Base-by-base conservation (phyloP, 2,888 invertebrate genomes). In the Archips xylosteana region DNA sequence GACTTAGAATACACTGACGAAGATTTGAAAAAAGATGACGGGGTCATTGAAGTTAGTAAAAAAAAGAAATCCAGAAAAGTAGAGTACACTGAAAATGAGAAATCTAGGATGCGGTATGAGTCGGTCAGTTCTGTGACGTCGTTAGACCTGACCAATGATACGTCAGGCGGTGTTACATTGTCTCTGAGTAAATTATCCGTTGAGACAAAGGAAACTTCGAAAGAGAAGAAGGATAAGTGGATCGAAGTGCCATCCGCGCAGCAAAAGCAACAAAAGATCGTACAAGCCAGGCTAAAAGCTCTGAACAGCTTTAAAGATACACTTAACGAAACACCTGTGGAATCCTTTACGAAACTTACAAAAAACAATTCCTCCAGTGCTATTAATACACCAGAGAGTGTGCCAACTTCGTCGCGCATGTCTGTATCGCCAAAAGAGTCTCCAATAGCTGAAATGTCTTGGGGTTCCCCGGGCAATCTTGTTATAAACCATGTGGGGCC, bases 231-330 rank as follows among this genome's bases (percentile, higher is more conserved):
- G 70, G 90, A 89, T n/a, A 92, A 91, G 73, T 95, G 95, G 95
- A 92, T 92, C 1, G 92, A 95, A 79, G 93, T 95, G 9, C 84
- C 92, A 0, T 89, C 91, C 0, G 81, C 89, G 0, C 91, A 88
- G 75, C 88, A 94, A 63, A 95, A 94, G 70, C 94, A 94, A 73
- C 90, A 92, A 75, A 95, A 95, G 79, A 85, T 94, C 0, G 88
- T 95, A 1, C 94, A 94, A 85, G 93, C 95, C 0, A 86, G 95
- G 64, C 79, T 95, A 2, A 94, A 92, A 86, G 94, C 93, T 0
- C 90, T 94, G 70, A 88, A 78, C 23, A 83, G 76, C 8, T 92
- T 92, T 0, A 92, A 87, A 78, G 94, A 95, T 0, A 90, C 92
- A 65, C 75, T 92, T 5, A 89, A 91, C 70, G 92, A 94, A 80